Conservation (phyloP, 2,888 invertebrate species). For the Meghimatium bilineatum region DNA sequence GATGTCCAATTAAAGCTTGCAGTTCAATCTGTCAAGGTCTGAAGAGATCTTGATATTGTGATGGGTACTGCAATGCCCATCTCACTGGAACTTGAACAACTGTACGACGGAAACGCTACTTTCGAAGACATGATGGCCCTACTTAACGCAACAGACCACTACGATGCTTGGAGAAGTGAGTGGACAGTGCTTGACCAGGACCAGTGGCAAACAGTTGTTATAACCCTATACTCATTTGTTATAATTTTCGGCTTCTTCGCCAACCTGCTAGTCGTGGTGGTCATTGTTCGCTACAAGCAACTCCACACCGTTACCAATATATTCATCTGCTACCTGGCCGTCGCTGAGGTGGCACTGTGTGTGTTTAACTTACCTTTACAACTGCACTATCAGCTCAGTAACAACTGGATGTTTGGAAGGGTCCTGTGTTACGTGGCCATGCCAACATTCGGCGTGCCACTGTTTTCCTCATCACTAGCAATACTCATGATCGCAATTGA, state of each 20-base stretch:
- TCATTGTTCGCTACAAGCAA: slow-evolving; percentile 67
- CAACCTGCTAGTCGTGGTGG: slow-evolving; percentile 71
- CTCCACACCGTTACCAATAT: slow-evolving; percentile 74
- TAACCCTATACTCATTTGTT: slow-evolving; percentile 69
- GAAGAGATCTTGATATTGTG: not conserved
- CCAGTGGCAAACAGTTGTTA: slow-evolving; percentile 66
- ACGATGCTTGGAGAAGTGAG: slow-evolving; percentile 60
- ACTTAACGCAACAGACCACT: slow-evolving; percentile 59
- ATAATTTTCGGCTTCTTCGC: slow-evolving; percentile 72
- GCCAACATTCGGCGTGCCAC: slow-evolving; percentile 75
- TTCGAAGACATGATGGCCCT: slow-evolving; percentile 80
- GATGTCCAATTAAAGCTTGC: too few species aligned
- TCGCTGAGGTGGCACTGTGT: slow-evolving; percentile 74
- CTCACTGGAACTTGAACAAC: not conserved
- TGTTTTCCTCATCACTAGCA: slow-evolving; percentile 73
- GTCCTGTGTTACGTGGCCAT: slow-evolving; percentile 71
- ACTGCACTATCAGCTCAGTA: slow-evolving; percentile 74
- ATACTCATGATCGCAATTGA: slow-evolving; percentile 76
- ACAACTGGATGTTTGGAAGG: slow-evolving; percentile 74
- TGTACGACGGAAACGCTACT: slow-evolving; percentile 55
- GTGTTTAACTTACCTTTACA: slow-evolving; percentile 75
- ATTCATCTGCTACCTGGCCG: slow-evolving; percentile 72
- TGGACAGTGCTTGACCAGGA: slow-evolving; percentile 68
- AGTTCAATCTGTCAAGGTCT: too few species aligned
- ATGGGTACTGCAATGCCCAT: slow-evolving; percentile 1